Evolutionary conservation across 2,113 vertebrate genomes (phyloP).

Genomic region (Suricata suricatta): DNA sequence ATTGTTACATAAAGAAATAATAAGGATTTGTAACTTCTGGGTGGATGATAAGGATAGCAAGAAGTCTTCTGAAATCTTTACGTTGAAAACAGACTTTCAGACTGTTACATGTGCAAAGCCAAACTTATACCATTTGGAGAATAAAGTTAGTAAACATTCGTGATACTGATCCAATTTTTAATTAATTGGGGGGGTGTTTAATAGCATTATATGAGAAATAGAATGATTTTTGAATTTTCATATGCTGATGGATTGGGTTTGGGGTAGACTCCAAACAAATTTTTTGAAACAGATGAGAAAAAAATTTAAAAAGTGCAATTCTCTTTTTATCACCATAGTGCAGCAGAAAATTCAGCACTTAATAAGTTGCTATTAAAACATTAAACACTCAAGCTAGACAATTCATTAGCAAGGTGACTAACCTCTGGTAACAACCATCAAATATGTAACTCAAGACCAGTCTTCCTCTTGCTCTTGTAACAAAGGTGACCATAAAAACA

Average conservation of each 20-base stretch:
- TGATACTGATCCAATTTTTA: constrained; percentile 8
- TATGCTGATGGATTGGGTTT: background rate
- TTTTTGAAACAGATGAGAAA: background rate
- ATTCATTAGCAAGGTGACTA: background rate
- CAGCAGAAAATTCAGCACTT: background rate
- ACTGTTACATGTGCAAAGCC: background rate
- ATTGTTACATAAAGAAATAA: background rate
- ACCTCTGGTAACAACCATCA: background rate
- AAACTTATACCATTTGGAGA: background rate
- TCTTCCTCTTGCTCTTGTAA: background rate
- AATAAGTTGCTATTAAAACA: background rate
- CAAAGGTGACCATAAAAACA: background rate
- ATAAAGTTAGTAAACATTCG: background rate
- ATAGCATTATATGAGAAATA: background rate
- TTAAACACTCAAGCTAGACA: background rate
- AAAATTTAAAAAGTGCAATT: background rate
- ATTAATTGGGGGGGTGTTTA: background rate
- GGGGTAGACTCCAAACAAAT: background rate
- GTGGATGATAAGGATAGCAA: background rate
- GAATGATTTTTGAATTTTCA: background rate
- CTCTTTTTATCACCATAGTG: background rate
- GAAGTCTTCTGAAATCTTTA: background rate
- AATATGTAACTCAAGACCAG: background rate
- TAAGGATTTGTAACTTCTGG: background rate
- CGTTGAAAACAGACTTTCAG: background rate